phyloP scores from a whole-genome alignment of 2,113 vertebrate species.

The Pogonocichla stellata region DNA sequence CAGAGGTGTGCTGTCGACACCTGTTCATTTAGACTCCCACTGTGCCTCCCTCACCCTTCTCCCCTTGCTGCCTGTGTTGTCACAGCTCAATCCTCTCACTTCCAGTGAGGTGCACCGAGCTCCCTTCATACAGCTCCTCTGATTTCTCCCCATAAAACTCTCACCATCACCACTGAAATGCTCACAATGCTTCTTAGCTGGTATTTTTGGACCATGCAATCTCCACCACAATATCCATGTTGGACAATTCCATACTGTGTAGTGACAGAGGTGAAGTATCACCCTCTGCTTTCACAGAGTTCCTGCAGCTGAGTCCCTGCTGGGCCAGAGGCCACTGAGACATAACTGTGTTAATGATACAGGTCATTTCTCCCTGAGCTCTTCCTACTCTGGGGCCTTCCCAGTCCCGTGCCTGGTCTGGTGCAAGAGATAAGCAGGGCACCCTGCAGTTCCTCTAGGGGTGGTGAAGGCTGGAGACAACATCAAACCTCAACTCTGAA shows the following conservation, averaged over 20 bases:
- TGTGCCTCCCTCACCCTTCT: background rate
- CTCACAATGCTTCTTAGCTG: accelerated
- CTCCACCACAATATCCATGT: background rate
- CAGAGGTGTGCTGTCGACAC: background rate
- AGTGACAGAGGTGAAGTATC: background rate
- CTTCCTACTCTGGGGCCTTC: background rate
- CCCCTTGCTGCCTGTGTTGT: background rate
- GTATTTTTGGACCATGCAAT: accelerated
- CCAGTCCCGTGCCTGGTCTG: background rate
- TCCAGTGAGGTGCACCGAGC: background rate
- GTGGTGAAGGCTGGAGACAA: background rate
- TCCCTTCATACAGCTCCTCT: background rate
- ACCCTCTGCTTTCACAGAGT: background rate
- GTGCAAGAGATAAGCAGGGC: background rate
- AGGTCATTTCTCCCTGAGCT: background rate
- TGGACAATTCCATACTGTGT: background rate
- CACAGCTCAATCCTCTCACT: background rate
- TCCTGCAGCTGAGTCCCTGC: background rate
- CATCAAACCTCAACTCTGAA: background rate
- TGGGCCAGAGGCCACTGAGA: background rate
- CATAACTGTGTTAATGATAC: background rate
- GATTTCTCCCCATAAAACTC: background rate
- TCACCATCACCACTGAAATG: accelerated
- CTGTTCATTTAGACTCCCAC: background rate
- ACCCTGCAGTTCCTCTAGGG: background rate